Evolutionary conservation across 1,140 invertebrate species (phyloP).

Genomic region (Polypedilum vanderplanki): DNA sequence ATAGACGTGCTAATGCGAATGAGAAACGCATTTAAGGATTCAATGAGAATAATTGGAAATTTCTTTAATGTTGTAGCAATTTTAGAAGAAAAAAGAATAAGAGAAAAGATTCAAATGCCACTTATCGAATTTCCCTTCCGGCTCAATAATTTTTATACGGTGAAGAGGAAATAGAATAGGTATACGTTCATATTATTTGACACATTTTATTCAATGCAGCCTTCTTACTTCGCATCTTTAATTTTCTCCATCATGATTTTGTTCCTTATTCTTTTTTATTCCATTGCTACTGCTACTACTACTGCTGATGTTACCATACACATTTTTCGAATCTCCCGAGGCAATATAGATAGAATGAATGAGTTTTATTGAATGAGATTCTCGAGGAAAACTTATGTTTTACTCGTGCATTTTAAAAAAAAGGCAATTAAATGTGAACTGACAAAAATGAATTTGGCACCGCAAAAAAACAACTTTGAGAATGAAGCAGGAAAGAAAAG

Average conservation of each 20-base stretch:
- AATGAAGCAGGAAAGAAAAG: too few relatives aligned
- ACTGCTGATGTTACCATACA: background rate
- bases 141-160: slow-evolving; percentile 24
- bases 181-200: background rate
- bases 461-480: background rate
- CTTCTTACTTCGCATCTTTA: slow-evolving; percentile 12
- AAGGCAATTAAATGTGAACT: slow-evolving; percentile 25
- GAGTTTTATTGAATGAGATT: slow-evolving; percentile 18
- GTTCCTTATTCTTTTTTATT: background rate
- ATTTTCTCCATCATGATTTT: background rate
- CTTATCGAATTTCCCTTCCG: slow-evolving; percentile 24
- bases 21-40: slow-evolving; percentile 21
- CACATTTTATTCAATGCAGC: slow-evolving; percentile 22
- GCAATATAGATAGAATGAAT: slow-evolving; percentile 6
- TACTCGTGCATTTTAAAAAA: slow-evolving; percentile 22
- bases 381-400: background rate
- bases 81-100: background rate
- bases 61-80: background rate
- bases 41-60: slow-evolving; percentile 11
- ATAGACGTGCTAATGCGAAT: slow-evolving; percentile 27
- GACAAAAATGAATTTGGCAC: slow-evolving; percentile 26
- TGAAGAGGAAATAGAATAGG: background rate
- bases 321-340: background rate
- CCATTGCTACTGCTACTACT: background rate
- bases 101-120: background rate